phyloP scores from a whole-genome alignment of 2,113 vertebrate genomes.

The Actenoides hombroni region DNA sequence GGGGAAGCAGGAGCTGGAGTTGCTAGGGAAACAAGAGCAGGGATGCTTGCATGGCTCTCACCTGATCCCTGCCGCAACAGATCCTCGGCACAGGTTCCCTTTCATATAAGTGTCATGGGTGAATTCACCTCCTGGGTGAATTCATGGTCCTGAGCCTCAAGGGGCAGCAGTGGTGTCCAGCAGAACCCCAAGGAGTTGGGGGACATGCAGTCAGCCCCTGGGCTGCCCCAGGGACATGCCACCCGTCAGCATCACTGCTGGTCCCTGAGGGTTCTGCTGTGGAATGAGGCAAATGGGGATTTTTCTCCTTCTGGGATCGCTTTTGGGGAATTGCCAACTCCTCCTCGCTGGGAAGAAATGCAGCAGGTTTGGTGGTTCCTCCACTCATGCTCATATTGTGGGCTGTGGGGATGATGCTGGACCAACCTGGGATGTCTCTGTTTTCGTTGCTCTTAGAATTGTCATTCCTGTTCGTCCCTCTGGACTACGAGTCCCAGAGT shows the following conservation, averaged over 20 bases:
- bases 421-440: fast-evolving
- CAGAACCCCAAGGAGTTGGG: neutral
- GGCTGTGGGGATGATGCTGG: neutral
- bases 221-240: neutral
- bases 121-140: neutral
- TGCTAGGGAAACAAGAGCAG: slow-evolving; percentile 55
- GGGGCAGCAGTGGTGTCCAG: neutral
- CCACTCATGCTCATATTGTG: fast-evolving
- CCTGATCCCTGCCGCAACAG: slow-evolving; percentile 20
- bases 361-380: neutral
- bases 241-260: fast-evolving
- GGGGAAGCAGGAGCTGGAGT: slow-evolving; percentile 51
- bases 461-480: neutral
- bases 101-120: neutral
- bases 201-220: fast-evolving
- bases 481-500: neutral
- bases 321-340: neutral
- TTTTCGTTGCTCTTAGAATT: neutral
- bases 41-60: slow-evolving; percentile 29
- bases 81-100: fast-evolving
- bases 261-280: neutral
- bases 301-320: neutral
- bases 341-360: neutral
- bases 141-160: fast-evolving
- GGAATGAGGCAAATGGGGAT: neutral